These are phyloP conservation scores for Neostethus bicornis DNA, from an alignment of 2,797 vertebrate genomes.

Conservation along the genomic window DNA sequence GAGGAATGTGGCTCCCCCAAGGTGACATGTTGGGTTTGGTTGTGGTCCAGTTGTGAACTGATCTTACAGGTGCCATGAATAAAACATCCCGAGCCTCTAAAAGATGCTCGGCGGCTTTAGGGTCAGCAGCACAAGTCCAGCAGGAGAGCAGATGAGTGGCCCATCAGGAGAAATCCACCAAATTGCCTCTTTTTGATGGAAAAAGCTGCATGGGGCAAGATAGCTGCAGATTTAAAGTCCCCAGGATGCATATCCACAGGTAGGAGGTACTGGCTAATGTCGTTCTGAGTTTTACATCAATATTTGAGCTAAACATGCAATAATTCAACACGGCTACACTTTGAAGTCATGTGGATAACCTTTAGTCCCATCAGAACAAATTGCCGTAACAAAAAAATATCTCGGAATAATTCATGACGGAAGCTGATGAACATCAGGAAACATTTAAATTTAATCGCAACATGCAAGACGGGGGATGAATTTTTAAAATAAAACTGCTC, in stretches of 20 bases:
- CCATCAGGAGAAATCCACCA: conserved; percentile 55
- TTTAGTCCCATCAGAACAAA: conserved; percentile 56
- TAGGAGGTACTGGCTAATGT: conserved; percentile 54
- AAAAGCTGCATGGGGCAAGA: conserved; percentile 69
- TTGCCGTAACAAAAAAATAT: conserved; percentile 30
- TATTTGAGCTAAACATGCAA: conserved; percentile 71
- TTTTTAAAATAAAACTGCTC: conserved; percentile 45
- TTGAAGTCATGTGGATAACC: conserved; percentile 56
- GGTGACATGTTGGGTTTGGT: conserved; percentile 63
- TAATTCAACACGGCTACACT: conserved; percentile 58
- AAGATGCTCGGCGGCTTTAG: conserved; percentile 60
- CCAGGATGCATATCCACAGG: conserved; percentile 64
- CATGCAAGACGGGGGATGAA: conserved; percentile 23
- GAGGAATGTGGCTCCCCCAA: conserved; percentile 51
- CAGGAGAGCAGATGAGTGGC: conserved; percentile 51
- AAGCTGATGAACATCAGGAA: conserved; percentile 45
- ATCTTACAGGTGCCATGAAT: conserved; percentile 68
- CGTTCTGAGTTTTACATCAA: conserved; percentile 71
- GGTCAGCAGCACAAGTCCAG: conserved; percentile 64
- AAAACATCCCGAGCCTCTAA: conserved; percentile 63
- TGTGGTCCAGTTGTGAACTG: conserved; percentile 51
- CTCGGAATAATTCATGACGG: conserved; percentile 41
- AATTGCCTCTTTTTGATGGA: conserved; percentile 65
- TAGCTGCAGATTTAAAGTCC: conserved; percentile 62
- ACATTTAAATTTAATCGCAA: conserved; percentile 45